Conservation (phyloP, 2,113 vertebrate species). For the Columbina picui region DNA sequence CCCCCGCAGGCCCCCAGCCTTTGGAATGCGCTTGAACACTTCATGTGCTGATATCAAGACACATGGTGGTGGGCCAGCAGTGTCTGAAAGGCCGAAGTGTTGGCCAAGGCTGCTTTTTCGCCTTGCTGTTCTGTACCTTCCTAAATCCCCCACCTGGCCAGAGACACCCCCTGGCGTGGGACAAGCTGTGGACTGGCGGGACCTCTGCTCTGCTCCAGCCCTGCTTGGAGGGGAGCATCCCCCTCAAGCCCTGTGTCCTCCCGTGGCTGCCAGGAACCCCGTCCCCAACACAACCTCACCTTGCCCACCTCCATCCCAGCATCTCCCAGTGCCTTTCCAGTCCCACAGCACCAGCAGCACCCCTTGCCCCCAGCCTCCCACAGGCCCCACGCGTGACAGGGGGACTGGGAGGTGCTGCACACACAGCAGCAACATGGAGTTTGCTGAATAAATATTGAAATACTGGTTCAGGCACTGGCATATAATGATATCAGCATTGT, state of each 20-base stretch:
- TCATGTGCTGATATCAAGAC: background rate
- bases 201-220: background rate
- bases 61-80: accelerated
- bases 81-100: background rate
- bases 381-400: accelerated
- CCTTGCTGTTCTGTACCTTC: background rate
- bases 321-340: background rate
- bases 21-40: background rate
- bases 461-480: background rate
- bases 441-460: background rate
- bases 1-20: background rate
- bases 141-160: background rate
- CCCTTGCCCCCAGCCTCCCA: background rate
- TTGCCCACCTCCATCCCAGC: background rate
- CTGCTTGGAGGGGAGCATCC: background rate
- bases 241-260: background rate
- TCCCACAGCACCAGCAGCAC: background rate
- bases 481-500: background rate
- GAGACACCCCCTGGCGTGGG: background rate
- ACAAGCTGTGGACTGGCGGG: too few relatives aligned
- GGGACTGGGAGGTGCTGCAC: background rate
- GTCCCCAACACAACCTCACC: background rate
- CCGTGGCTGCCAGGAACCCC: background rate
- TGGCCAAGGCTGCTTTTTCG: background rate
- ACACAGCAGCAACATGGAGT: background rate